A percentile compares a stretch with the other conserved stretches of the same genome.
These are phyloP conservation scores for Dendrocincla tyrannina DNA, from an alignment of 2,797 vertebrate species.

Conservation along the genomic window DNA sequence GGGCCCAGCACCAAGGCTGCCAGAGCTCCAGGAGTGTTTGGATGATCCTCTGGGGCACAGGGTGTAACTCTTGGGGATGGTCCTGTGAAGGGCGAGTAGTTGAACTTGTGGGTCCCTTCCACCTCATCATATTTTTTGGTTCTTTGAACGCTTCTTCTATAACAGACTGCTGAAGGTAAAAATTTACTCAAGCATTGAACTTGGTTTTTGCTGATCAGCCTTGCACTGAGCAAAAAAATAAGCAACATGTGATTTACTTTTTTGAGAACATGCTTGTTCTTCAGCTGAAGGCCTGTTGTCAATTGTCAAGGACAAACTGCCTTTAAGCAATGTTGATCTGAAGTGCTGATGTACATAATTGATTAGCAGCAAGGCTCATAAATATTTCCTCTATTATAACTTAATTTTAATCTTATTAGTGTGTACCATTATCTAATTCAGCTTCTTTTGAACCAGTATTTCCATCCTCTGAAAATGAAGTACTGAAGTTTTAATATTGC, in stretches of 20 bases:
- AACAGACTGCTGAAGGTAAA: background rate
- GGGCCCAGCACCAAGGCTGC: background rate
- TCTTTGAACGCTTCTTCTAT: background rate
- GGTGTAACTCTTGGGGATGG: background rate
- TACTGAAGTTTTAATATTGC: background rate
- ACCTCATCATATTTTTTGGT: background rate
- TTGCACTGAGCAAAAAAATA: background rate
- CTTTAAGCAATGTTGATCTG: background rate
- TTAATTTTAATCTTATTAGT: background rate
- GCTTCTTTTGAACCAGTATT: background rate
- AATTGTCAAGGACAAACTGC: background rate
- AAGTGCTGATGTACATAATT: background rate
- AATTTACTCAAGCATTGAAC: background rate
- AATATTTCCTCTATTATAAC: background rate
- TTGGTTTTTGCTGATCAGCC: background rate
- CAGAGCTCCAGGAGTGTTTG: background rate
- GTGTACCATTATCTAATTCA: background rate
- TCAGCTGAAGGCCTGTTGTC: background rate
- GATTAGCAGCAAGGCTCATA: background rate
- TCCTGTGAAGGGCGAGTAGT: no score
- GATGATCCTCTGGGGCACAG: background rate
- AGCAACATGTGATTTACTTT: background rate
- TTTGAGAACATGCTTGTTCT: fast-evolving
- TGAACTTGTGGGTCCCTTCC: background rate
- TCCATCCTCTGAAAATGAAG: background rate